Percentiles rank a stretch among this genome's conserved stretches.
phyloP scores from a whole-genome alignment of 1,140 invertebrate genomes.

The Drosophila albomicans region DNA sequence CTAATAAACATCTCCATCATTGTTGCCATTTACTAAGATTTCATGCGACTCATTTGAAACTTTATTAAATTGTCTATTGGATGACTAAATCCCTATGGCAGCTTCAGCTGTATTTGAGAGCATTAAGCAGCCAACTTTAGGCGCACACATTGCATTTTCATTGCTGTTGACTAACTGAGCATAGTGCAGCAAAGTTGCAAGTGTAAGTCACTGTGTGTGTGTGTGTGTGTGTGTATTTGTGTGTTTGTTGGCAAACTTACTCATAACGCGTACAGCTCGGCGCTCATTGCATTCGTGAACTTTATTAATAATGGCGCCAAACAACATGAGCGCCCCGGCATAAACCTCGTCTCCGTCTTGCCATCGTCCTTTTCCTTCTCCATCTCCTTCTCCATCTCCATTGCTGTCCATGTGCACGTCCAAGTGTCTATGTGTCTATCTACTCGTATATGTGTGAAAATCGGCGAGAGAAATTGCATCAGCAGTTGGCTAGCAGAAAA shows the following conservation, averaged over 20 bases:
- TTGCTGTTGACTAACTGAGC: conserved; percentile 40
- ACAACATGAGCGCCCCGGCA: conserved; percentile 63
- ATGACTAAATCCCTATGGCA: neutral
- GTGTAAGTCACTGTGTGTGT: neutral
- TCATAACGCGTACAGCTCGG: conserved; percentile 74
- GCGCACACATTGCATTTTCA: conserved; percentile 18
- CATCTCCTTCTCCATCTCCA: conserved; percentile 16
- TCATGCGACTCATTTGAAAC: neutral
- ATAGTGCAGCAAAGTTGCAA: conserved; percentile 26
- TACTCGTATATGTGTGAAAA: conserved; percentile 57
- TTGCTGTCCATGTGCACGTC: conserved; percentile 52
- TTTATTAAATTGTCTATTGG: neutral
- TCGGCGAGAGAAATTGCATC: conserved; percentile 69
- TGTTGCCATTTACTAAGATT: too few relatives aligned
- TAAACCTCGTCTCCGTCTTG: conserved; percentile 15
- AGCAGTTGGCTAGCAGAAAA: conserved; percentile 38
- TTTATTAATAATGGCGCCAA: conserved; percentile 84
- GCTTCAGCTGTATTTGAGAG: neutral
- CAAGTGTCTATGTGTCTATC: conserved; percentile 36
- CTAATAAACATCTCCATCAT: too few relatives aligned
- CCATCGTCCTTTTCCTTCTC: neutral
- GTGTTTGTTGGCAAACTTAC: conserved; percentile 64
- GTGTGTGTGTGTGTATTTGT: conserved; percentile 32
- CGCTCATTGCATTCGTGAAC: conserved; percentile 84
- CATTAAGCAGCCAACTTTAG: conserved; percentile 22